Base-by-base conservation (phyloP, 2,888 invertebrate genomes). In the Tetragonula carbonaria region DNA sequence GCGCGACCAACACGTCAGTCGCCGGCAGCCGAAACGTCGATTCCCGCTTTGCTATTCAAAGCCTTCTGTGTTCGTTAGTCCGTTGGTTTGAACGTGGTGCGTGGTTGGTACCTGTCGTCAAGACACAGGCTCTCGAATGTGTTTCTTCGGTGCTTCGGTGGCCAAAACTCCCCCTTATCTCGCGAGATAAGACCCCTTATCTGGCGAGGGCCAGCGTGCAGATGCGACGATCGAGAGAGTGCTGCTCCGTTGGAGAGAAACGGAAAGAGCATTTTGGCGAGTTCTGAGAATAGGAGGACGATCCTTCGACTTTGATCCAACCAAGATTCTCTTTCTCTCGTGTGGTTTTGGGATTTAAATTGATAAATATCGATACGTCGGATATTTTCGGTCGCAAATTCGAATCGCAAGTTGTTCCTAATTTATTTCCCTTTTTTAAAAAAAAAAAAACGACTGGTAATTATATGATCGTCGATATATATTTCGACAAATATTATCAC, bases 11-110 rank as follows among this genome's bases (percentile, higher is more conserved):
- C 78, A 8, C 45, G 72, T 51, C 81, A 57, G 66, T 71, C 77
- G 66, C 45, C 5, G 74, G 71, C 74, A 55, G 74, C 85, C 85
- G 66, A 85, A 85, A 84, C 57, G 84, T 84, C 85, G 85, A 85
- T 85, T 76, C 72, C 55, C 62, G 79, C 84, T 84, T 74, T 38
- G 66, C 83, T 68, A 78, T 78, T 83, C 84, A 74, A 1, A 14
- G 62, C 33, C 45, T 11, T 45, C 45, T 6, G 8, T 8, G 8
- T 45, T 45, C 45, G 8, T 45, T 45, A 45, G 45, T 45, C 45
- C 45, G 45, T 11, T 45, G 45, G 45, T 45, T 45, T 11, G 45
- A 45, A 45, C 45, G 28, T 28, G 45, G 8, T 45, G 45, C 45
- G 8, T 45, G 45, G 8, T 2, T 45, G 2, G 45, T 83, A 76